Conservation (phyloP, 2,797 vertebrate species). For the Tadarida brasiliensis region DNA sequence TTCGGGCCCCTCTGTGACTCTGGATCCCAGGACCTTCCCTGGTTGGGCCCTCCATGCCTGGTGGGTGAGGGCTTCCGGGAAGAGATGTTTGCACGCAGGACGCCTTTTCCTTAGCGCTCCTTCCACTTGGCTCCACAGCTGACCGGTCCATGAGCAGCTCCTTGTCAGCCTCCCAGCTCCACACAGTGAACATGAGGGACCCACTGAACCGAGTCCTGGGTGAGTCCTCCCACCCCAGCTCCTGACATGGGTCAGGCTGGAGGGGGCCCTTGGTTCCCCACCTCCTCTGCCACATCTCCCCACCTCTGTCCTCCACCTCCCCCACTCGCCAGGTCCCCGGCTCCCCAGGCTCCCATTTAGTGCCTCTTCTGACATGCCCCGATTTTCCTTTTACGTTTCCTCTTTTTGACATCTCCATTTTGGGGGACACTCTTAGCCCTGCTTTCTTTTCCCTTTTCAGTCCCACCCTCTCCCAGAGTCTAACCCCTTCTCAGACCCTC, state of each 20-base stretch:
- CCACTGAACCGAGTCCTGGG: conserved; percentile 97
- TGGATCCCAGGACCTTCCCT: neutral
- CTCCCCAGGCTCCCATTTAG: neutral
- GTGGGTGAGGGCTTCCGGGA: neutral
- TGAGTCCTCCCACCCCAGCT: conserved; percentile 82
- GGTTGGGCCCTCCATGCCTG: no score
- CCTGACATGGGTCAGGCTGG: neutral
- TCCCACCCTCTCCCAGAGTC: neutral
- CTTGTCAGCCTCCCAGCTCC: conserved; percentile 97
- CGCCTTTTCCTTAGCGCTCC: neutral
- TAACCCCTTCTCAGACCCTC: neutral
- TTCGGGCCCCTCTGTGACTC: neutral
- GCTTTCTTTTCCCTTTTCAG: neutral
- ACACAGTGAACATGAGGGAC: conserved; percentile 98
- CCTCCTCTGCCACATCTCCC: accelerated
- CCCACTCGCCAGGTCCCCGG: accelerated
- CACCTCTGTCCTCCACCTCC: accelerated
- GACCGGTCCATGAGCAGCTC: conserved; percentile 98
- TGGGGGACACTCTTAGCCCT: neutral
- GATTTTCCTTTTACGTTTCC: accelerated
- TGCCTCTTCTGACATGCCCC: neutral
- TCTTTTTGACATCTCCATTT: neutral
- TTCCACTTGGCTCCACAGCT: conserved; percentile 80
- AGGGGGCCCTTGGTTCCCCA: neutral
- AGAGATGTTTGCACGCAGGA: neutral